Evolutionary conservation across 2,797 vertebrate genomes (phyloP).

Genomic region (Acipenser oxyrinchus): DNA sequence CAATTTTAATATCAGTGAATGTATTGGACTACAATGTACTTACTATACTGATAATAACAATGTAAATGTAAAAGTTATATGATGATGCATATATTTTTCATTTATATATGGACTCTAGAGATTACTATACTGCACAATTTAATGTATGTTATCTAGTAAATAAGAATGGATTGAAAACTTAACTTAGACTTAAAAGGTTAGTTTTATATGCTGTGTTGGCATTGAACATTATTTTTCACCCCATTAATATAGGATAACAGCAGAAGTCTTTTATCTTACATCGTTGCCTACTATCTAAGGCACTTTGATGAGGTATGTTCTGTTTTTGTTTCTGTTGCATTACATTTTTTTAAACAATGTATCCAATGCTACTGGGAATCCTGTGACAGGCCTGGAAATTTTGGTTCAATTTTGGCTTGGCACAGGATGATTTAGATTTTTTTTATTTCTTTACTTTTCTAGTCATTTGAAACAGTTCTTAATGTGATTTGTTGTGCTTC

Average conservation of each 20-base stretch:
- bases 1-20: too few relatives aligned
- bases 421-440: slow-evolving; percentile 50
- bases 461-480: slow-evolving; percentile 18
- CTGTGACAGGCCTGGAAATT: slow-evolving; percentile 57
- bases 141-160: too few relatives aligned
- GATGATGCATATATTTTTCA: too few relatives aligned
- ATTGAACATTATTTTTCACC: too few relatives aligned
- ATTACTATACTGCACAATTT: too few relatives aligned
- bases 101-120: too few relatives aligned
- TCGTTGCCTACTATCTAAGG: slow-evolving; percentile 87
- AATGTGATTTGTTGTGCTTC: slow-evolving; percentile 8
- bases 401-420: slow-evolving; percentile 50
- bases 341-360: slow-evolving; percentile 28
- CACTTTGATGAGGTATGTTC: slow-evolving; percentile 88
- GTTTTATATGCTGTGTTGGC: too few relatives aligned
- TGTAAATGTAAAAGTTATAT: too few relatives aligned
- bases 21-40: too few relatives aligned
- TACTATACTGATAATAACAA: too few relatives aligned
- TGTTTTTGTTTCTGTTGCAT: slow-evolving; percentile 62
- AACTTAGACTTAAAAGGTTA: too few relatives aligned
- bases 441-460: slow-evolving; percentile 50
- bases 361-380: slow-evolving; percentile 2
- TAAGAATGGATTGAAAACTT: too few relatives aligned
- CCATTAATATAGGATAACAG: slow-evolving; percentile 69
- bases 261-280: slow-evolving; percentile 83